Conservation (phyloP, 2,888 invertebrate genomes). For the Phengaris arion region DNA sequence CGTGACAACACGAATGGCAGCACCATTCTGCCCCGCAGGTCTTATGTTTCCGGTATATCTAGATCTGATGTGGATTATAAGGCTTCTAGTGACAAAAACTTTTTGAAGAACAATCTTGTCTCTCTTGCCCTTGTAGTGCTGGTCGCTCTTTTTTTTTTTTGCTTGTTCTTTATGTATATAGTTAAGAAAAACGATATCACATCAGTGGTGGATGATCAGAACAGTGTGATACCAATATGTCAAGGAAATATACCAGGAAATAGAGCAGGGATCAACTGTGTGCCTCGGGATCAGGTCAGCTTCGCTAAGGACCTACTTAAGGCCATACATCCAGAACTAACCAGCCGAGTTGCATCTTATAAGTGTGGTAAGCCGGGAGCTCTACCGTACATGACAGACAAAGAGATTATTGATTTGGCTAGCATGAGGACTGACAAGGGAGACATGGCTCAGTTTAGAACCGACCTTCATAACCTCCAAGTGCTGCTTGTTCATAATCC, state of each 20-base stretch:
- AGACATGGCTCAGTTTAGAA: constrained; percentile 70
- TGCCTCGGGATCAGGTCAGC: constrained; percentile 80
- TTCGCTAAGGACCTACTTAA: constrained; percentile 82
- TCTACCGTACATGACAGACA: constrained; percentile 81
- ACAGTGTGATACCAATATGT: constrained; percentile 80
- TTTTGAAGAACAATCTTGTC: constrained; percentile 81
- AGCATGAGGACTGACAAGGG: constrained; percentile 54
- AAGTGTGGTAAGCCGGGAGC: constrained; percentile 76
- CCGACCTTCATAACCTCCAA: constrained; percentile 82
- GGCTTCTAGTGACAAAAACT: constrained; percentile 67
- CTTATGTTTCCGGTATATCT: constrained; percentile 61
- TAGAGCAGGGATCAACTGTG: constrained; percentile 82
- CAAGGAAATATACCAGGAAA: constrained; percentile 71
- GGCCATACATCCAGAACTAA: constrained; percentile 82
- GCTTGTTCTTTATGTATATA: constrained; percentile 83
- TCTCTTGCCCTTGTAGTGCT: constrained; percentile 82
- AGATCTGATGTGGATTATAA: constrained; percentile 70
- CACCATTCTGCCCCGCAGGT: constrained; percentile 59
- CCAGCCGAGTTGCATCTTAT: constrained; percentile 76
- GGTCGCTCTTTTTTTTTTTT: constrained; percentile 82
- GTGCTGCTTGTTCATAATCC: constrained; percentile 85
- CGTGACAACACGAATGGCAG: constrained; percentile 67
- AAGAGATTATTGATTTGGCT: constrained; percentile 80
- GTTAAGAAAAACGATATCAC: constrained; percentile 82
- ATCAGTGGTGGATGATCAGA: constrained; percentile 74